phyloP scores from a whole-genome alignment of 1,140 invertebrate species.

The Bombus breviceps region DNA sequence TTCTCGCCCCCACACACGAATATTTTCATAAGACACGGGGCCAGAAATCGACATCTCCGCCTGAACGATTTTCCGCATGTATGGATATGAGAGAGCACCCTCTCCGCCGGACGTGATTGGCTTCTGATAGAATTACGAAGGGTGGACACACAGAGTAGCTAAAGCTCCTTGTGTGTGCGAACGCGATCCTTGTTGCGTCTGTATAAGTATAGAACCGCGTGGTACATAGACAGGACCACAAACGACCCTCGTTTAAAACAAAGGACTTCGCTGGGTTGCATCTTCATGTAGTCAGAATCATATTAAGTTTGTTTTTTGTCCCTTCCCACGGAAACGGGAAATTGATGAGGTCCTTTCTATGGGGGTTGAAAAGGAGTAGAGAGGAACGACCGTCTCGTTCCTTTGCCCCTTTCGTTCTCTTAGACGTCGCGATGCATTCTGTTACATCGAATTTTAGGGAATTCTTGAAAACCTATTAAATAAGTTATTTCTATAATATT shows the following conservation, averaged over 20 bases:
- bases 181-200: not conserved
- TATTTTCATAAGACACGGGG: constrained; percentile 70
- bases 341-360: constrained; percentile 69
- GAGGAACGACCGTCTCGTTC: constrained; percentile 18
- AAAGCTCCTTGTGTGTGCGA: constrained; percentile 43
- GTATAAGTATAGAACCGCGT: not conserved
- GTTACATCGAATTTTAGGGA: not conserved
- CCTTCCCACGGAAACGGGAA: constrained; percentile 63
- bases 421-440: constrained; percentile 15
- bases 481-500: no score
- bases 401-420: constrained; percentile 25
- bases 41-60: constrained; percentile 68
- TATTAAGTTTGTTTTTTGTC: constrained; percentile 73
- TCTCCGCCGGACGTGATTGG: constrained; percentile 78
- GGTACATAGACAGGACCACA: constrained; percentile 53
- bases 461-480: no score
- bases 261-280: constrained; percentile 63
- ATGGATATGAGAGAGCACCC: constrained; percentile 62
- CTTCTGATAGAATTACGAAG: constrained; percentile 81
- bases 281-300: constrained; percentile 69
- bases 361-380: constrained; percentile 32
- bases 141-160: constrained; percentile 68
- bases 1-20: constrained; percentile 17
- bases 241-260: constrained; percentile 72
- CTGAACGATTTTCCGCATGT: constrained; percentile 73